Conservation (phyloP, 1,140 invertebrate genomes). For the Procambarus virginalis region DNA sequence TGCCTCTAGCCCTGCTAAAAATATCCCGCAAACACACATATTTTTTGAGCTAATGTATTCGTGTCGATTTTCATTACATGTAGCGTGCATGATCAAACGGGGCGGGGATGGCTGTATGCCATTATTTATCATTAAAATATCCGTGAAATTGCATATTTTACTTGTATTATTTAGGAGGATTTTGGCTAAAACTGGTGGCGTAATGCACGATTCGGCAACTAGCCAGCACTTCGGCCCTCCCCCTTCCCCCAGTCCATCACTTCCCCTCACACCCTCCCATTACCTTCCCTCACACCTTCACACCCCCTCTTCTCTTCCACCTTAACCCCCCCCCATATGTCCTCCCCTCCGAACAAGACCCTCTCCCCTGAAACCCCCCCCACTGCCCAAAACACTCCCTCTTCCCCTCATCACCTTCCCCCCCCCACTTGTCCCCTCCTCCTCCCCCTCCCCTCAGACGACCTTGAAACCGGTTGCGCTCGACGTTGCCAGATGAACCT, state of each 20-base stretch:
- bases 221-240: not conserved
- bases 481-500: not conserved
- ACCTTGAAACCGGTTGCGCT: slow-evolving; percentile 27
- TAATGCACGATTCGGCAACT: not conserved
- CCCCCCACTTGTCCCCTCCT: not conserved
- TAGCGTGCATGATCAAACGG: too few relatives aligned
- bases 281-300: not conserved
- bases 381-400: too few relatives aligned
- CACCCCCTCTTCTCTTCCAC: not conserved
- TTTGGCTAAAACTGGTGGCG: too few relatives aligned
- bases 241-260: not conserved
- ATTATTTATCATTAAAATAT: too few relatives aligned
- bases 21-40: not conserved
- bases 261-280: too few relatives aligned
- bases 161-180: too few relatives aligned
- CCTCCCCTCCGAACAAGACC: not conserved
- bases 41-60: not conserved
- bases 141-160: too few relatives aligned
- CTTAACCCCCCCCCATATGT: not conserved
- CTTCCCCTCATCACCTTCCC: not conserved
- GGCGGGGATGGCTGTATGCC: too few relatives aligned
- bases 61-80: not conserved
- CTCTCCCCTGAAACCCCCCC: not conserved
- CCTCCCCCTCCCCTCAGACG: not conserved
- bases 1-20: not conserved